Conservation (phyloP, 1,140 invertebrate species). For the Chironomus tepperi region DNA sequence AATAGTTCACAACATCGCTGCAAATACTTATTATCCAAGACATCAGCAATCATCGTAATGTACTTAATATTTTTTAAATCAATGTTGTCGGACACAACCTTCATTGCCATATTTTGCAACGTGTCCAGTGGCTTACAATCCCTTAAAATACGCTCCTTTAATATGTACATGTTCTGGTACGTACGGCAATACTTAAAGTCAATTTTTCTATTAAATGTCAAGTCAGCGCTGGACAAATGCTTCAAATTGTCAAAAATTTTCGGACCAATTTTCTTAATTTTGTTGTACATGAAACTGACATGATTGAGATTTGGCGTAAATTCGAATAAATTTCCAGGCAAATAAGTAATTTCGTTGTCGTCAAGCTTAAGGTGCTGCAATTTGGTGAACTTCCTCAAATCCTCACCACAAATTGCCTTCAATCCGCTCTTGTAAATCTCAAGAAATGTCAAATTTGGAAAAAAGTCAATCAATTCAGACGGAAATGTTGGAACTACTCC, state of each 20-base stretch:
- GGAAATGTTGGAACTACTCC: not conserved
- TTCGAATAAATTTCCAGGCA: not conserved
- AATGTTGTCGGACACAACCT: no score
- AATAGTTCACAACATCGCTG: no score
- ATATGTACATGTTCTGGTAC: no score
- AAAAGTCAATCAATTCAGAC: not conserved
- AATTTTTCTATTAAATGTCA: no score
- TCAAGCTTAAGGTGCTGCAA: not conserved
- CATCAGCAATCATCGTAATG: no score
- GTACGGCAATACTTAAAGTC: no score
- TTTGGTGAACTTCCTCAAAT: not conserved
- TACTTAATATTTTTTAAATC: no score
- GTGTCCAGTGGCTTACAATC: no score
- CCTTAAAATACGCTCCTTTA: no score
- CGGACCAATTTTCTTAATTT: not conserved
- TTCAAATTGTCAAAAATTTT: not conserved
- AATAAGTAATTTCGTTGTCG: not conserved
- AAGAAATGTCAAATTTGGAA: not conserved
- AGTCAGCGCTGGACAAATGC: no score
- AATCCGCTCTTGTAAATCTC: not conserved
- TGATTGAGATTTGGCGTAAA: not conserved
- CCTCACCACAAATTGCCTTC: not conserved
- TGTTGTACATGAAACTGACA: not conserved
- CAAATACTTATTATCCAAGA: no score
- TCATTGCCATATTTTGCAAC: no score